Percentiles rank a stretch among this genome's conserved stretches.
Evolutionary conservation across 2,797 vertebrate species (phyloP).

Genomic region (Thunnus albacares): DNA sequence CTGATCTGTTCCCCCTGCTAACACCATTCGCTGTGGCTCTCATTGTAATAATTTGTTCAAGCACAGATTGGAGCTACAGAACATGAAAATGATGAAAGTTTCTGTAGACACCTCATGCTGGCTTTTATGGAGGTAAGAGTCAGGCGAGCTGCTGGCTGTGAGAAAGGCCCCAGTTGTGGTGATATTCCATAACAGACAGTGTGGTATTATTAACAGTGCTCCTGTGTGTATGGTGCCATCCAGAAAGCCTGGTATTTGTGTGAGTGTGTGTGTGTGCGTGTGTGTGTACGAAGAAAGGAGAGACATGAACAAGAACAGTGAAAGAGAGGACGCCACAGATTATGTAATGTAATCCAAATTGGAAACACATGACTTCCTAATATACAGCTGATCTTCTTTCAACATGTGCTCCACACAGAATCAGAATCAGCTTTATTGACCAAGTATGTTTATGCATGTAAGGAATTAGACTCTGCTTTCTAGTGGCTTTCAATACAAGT

Average conservation of each 20-base stretch:
- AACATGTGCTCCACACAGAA: too few relatives aligned
- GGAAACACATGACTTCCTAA: too few relatives aligned
- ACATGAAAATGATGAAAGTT: not conserved
- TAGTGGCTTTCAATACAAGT: too few relatives aligned
- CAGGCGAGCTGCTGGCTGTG: not conserved
- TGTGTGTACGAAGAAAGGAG: not conserved
- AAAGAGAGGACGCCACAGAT: too few relatives aligned
- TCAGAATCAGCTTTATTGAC: too few relatives aligned
- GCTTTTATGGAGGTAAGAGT: not conserved
- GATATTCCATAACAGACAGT: conserved; percentile 76
- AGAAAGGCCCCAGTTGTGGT: conserved; percentile 59
- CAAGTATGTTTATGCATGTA: too few relatives aligned
- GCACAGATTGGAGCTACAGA: not conserved
- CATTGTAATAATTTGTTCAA: not conserved
- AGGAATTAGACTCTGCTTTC: too few relatives aligned
- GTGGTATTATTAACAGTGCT: conserved; percentile 67
- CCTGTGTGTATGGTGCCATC: conserved; percentile 13
- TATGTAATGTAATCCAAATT: too few relatives aligned
- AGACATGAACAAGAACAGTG: too few relatives aligned
- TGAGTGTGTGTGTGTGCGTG: not conserved
- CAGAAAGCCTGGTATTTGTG: not conserved
- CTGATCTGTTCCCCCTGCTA: not conserved
- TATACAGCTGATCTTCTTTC: too few relatives aligned
- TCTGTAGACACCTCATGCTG: not conserved
- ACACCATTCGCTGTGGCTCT: not conserved